A percentile compares a stretch with the other conserved stretches of the same genome.
Evolutionary conservation across 2,888 invertebrate species (phyloP).

Genomic region (Helleia helle): DNA sequence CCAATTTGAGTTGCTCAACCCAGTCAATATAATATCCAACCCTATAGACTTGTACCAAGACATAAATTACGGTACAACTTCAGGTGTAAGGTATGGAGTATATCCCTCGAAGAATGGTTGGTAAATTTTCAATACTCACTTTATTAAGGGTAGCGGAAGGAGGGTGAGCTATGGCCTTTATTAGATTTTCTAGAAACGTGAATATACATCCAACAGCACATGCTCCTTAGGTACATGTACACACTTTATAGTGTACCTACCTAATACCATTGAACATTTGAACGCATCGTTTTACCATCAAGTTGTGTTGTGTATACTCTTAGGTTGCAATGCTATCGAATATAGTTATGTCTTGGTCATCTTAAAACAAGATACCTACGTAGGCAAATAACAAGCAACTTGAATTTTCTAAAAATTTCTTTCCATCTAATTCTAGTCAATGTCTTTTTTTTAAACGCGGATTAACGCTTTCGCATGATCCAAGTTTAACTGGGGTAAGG

Average conservation of each 20-base stretch:
- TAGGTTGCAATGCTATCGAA: too few species aligned
- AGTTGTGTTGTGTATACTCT: too few species aligned
- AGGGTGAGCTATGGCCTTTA: constrained; percentile 62
- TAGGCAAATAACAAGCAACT: too few species aligned
- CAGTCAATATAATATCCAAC: constrained; percentile 14
- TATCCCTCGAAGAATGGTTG: constrained; percentile 70
- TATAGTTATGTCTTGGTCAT: too few species aligned
- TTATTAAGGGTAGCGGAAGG: constrained; percentile 66
- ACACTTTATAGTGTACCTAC: neutral
- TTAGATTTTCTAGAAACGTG: constrained; percentile 69
- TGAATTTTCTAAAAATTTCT: too few species aligned
- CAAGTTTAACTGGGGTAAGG: too few species aligned
- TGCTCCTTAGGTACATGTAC: constrained; percentile 42
- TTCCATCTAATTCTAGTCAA: too few species aligned
- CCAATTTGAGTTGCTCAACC: constrained; percentile 35
- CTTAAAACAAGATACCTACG: too few species aligned
- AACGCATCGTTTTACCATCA: too few species aligned
- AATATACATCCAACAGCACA: constrained; percentile 45
- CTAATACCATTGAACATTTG: too few species aligned
- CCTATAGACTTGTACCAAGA: constrained; percentile 15
- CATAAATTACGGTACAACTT: constrained; percentile 17
- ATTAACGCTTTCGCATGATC: too few species aligned
- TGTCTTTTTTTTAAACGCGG: too few species aligned
- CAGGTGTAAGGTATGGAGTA: constrained; percentile 45
- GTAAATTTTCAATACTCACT: constrained; percentile 75